Evolutionary conservation across 2,888 invertebrate genomes (phyloP), one percentile per base, ranked within the genome.

Genomic region (Andrena marginata): DNA sequence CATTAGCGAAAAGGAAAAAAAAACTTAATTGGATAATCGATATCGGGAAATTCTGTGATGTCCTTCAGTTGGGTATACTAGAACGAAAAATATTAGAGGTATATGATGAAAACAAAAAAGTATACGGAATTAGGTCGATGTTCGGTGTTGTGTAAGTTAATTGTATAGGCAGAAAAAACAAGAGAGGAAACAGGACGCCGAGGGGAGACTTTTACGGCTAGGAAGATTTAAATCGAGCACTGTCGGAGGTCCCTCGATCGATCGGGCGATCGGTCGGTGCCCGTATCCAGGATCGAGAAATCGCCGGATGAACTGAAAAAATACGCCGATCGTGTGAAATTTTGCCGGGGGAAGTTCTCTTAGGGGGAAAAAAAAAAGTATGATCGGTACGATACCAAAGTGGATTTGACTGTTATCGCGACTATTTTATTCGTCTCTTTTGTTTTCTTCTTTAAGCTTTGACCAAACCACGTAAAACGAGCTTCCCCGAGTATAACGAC

Each of bases 1-100:
- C 23, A 10, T 56, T 73, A 74, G 67, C 78, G 56, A 72, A 73
- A 79, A 64, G 72, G 77, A 86, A 82, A 42, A 42, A 3, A 3
- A 42, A 76, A 72, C 69, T 77, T 89, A 90, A 93, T 94, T 92
- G 92, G 91, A 90, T 92, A 91, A 91, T 90, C 88, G 88, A 91
- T 92, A 91, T 91, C 91, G 91, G 91, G 89, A 93, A 94, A 92
- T 93, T 94, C 94, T 94, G 94, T 94, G 94, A 94, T 94, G 94
- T 93, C 91, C 91, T 94, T 93, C 91, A 91, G 91, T 93, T 93
- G 91, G 63, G 89, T 90, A 91, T 91, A 91, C 89, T 92, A 91
- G 84, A 88, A 79, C 86, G 86, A 82, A 62, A 71, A 80, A 70
- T 85, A 87, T 86, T 89, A 89, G 85, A 88, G 87, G 73, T 90